These are phyloP conservation scores for Hippolais icterina DNA, from an alignment of 2,113 vertebrate species.

Conservation along the genomic window DNA sequence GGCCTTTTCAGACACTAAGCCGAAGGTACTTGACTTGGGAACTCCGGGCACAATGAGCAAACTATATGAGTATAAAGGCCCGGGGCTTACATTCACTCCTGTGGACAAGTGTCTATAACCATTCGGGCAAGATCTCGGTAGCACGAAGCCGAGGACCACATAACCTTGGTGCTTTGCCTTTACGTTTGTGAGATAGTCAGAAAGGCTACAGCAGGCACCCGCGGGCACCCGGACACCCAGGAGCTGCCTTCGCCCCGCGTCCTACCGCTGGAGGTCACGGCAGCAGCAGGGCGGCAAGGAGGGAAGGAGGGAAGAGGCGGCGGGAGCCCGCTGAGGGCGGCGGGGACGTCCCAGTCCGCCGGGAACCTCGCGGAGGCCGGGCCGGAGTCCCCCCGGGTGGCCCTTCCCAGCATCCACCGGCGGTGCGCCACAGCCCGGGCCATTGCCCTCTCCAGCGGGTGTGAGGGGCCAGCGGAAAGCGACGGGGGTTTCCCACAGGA, in stretches of 20 bases:
- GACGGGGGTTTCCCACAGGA: not conserved
- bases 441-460: no score
- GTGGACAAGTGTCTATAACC: accelerated
- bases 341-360: not conserved
- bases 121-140: accelerated
- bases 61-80: accelerated
- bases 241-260: not conserved
- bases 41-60: accelerated
- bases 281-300: no score
- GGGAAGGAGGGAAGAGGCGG: accelerated
- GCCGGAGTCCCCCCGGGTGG: not conserved
- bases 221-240: not conserved
- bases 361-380: no score
- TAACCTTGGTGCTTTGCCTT: accelerated
- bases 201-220: not conserved
- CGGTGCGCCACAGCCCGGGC: not conserved
- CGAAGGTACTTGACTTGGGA: not conserved
- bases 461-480: not conserved
- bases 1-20: not conserved
- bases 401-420: not conserved
- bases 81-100: not conserved
- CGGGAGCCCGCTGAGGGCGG: not conserved
- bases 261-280: not conserved
- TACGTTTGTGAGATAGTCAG: accelerated
- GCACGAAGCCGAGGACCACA: not conserved